These are phyloP conservation scores for Bubo blakistoni DNA, from an alignment of 2,113 vertebrate species.

Conservation along the genomic window DNA sequence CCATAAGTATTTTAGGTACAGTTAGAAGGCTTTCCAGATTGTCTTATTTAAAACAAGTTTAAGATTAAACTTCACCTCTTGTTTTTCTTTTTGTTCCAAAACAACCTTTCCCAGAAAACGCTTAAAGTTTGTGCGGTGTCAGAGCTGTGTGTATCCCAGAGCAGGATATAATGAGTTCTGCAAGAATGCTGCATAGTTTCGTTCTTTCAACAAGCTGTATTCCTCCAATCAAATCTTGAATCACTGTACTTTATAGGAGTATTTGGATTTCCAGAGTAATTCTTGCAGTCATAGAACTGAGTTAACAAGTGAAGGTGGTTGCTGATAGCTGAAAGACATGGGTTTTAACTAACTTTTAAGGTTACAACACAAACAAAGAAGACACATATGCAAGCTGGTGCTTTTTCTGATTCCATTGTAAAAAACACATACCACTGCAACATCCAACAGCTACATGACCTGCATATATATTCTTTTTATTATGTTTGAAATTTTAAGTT, in stretches of 20 bases:
- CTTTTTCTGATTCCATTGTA: not conserved
- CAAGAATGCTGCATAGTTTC: not conserved
- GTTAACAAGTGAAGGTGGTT: not conserved
- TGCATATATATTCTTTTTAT: not conserved
- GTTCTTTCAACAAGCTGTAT: not conserved
- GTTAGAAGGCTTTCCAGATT: not conserved
- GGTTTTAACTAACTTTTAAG: not conserved
- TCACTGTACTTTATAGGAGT: not conserved
- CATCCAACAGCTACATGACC: not conserved
- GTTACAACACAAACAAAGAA: not conserved
- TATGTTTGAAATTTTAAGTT: not conserved
- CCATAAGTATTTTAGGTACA: not conserved
- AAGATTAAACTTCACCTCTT: not conserved
- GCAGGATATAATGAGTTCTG: not conserved
- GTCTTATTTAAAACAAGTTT: not conserved
- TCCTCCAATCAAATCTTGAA: not conserved
- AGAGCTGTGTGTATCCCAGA: not conserved
- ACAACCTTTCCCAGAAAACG: not conserved
- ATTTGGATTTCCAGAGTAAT: not conserved
- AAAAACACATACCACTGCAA: not conserved
- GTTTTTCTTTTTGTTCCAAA: accelerated
- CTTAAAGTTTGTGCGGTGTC: not conserved
- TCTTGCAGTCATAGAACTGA: not conserved
- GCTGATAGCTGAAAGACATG: not conserved
- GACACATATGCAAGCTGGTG: not conserved